A percentile compares a stretch with the other conserved stretches of the same genome.
These are phyloP conservation scores for Acleris holmiana DNA, from an alignment of 2,888 invertebrate genomes.

Conservation along the genomic window DNA sequence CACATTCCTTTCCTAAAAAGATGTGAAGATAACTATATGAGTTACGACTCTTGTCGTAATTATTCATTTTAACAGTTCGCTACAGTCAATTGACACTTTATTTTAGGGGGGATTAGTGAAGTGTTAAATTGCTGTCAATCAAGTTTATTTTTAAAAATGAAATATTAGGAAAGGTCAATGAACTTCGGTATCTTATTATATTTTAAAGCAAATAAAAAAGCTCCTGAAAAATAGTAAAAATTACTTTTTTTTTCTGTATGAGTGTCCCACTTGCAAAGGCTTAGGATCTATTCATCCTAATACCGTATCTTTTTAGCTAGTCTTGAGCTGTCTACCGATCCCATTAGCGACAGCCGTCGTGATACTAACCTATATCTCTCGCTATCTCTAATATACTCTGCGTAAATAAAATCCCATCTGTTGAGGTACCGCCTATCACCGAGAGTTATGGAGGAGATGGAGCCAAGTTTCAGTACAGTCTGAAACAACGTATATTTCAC, in stretches of 20 bases:
- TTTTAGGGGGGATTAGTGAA: slow-evolving; percentile 3
- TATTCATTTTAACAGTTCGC: slow-evolving; percentile 9
- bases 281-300: too few relatives aligned
- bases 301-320: too few relatives aligned
- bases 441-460: slow-evolving; percentile 78
- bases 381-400: slow-evolving; percentile 34
- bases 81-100: slow-evolving; percentile 12
- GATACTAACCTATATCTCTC: slow-evolving; percentile 27
- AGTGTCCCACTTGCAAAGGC: too few relatives aligned
- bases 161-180: not conserved
- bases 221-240: too few relatives aligned
- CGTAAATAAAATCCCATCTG: slow-evolving; percentile 51
- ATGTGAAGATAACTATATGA: slow-evolving; percentile 24
- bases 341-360: not conserved
- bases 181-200: not conserved
- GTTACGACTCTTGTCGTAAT: slow-evolving; percentile 3
- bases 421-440: slow-evolving; percentile 67
- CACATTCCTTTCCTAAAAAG: not conserved
- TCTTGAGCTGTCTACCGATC: too few relatives aligned
- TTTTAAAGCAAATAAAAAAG: not conserved
- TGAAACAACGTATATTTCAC: slow-evolving; percentile 36
- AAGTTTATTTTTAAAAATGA: not conserved
- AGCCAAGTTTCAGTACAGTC: slow-evolving; percentile 78
- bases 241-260: too few relatives aligned
- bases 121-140: slow-evolving; percentile 9